Evolutionary conservation across 1,140 invertebrate species (phyloP).

Genomic region (Polyergus mexicanus): DNA sequence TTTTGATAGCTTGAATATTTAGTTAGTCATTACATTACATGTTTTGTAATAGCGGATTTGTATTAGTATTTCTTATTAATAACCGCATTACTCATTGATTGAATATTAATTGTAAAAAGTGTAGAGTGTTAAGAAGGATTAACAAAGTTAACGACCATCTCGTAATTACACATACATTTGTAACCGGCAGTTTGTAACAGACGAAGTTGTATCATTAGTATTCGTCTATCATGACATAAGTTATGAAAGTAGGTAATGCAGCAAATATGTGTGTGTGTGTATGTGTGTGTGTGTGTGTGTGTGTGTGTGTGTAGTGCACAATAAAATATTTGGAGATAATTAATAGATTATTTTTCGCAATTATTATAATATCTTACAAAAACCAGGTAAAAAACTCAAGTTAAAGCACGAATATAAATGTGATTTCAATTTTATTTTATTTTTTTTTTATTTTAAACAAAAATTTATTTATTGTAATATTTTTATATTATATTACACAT

Average conservation of each 20-base stretch:
- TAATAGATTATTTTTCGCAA: background rate
- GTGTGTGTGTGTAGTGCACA: background rate
- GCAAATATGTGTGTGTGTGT: background rate
- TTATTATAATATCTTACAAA: background rate
- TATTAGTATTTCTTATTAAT: conserved; percentile 1
- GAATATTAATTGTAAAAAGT: conserved; percentile 28
- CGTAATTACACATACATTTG: background rate
- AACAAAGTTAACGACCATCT: background rate
- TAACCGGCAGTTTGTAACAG: conserved; percentile 6
- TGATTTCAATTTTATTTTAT: background rate
- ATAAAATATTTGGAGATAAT: background rate
- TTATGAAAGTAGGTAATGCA: conserved; percentile 31
- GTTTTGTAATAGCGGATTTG: conserved; percentile 16
- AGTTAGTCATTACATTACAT: background rate
- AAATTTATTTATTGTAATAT: too few relatives aligned
- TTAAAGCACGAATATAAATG: background rate
- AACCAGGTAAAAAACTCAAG: background rate
- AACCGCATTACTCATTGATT: background rate
- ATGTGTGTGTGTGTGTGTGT: too few relatives aligned
- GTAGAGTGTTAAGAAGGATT: background rate
- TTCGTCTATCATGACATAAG: background rate
- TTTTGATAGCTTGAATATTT: background rate
- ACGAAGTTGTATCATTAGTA: conserved; percentile 18
- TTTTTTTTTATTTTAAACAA: too few relatives aligned
- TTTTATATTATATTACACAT: too few relatives aligned